Evolutionary conservation across 2,113 vertebrate species (phyloP), one percentile per base, ranked within the genome.

Genomic region (Apteryx mantelli): DNA sequence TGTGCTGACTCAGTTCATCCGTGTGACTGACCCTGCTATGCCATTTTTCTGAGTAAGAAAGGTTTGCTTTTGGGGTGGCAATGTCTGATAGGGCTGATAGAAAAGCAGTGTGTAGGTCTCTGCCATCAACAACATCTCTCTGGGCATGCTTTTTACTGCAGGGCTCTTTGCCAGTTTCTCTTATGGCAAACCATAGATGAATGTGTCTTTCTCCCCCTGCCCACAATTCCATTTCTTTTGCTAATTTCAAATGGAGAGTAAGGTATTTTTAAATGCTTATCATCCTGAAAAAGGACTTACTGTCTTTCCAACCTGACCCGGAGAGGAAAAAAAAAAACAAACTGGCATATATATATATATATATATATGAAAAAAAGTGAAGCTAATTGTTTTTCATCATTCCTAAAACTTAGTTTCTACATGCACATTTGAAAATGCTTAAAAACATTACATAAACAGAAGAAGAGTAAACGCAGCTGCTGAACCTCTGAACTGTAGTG

Each of bases 161-260:
- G 89, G 71, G 68, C 71, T 93, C 65, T 75, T 82, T 88, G 79
- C 64, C 88, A 95, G 7, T 60, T 88, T 95, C 40, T 88, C 46
- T 86, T 90, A 48, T 78, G 86, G 82, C 79, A 84, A 68, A 86
- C 19, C 0, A 0, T 56, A 81, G 74, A 48, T 71, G 71, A 95
- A 78, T 1, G 8, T 4, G 7, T 58, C 26, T 89, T 7, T 8
- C 28, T 73, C 50, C 91, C 26, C 50, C 78, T 85, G 65, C 34
- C 48, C 56, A 22, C 1, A 11, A 28, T 75, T 94, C n/a, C 24
- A 22, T 50, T 82, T 60, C 55, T 94, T 95, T 71, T 81, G 25
- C 8, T 88, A 52, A 86, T 94, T 95, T 88, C 20, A 71, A 53
- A 69, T 22, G 22, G 46, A 56, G 42, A 90, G 94, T 61, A 12